These are phyloP conservation scores for Chymomyza caudatula DNA, from an alignment of 2,888 invertebrate species.

Conservation along the genomic window DNA sequence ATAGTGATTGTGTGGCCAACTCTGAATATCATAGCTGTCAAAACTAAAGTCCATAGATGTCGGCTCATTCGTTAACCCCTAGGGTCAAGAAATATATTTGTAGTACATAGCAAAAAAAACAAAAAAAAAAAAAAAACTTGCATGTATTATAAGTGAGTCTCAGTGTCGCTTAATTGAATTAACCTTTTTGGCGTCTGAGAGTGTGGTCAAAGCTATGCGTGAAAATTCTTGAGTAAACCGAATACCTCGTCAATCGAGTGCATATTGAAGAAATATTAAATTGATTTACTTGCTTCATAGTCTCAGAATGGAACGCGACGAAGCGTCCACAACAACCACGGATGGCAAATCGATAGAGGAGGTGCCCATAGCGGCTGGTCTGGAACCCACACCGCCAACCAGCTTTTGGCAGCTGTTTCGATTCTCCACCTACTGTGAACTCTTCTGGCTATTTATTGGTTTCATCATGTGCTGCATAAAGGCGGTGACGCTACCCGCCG, in stretches of 20 bases:
- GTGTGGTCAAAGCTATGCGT: constrained; percentile 17
- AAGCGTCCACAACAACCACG: constrained; percentile 54
- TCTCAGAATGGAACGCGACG: constrained; percentile 67
- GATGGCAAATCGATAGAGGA: constrained; percentile 59
- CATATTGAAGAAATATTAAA: constrained; percentile 34
- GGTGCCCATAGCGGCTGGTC: constrained; percentile 56
- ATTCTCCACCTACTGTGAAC: constrained; percentile 82
- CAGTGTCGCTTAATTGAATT: constrained; percentile 61
- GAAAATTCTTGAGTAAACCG: constrained; percentile 21
- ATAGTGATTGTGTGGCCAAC: background rate
- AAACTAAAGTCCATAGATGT: constrained; percentile 9
- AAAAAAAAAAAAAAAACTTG: background rate
- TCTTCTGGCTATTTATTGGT: constrained; percentile 80
- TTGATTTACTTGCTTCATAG: constrained; percentile 11
- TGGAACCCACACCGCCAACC: constrained; percentile 64
- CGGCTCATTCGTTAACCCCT: constrained; percentile 60
- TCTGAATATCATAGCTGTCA: background rate
- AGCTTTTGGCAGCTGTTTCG: constrained; percentile 77
- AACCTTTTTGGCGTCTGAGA: constrained; percentile 52
- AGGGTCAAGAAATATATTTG: constrained; percentile 53
- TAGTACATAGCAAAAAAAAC: background rate
- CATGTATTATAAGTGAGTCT: background rate
- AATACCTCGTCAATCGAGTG: constrained; percentile 30
- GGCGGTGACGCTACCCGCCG: constrained; percentile 83
- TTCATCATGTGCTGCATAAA: constrained; percentile 81